These are phyloP conservation scores for Neodiprion lecontei DNA, from an alignment of 1,140 invertebrate species.

Conservation along the genomic window DNA sequence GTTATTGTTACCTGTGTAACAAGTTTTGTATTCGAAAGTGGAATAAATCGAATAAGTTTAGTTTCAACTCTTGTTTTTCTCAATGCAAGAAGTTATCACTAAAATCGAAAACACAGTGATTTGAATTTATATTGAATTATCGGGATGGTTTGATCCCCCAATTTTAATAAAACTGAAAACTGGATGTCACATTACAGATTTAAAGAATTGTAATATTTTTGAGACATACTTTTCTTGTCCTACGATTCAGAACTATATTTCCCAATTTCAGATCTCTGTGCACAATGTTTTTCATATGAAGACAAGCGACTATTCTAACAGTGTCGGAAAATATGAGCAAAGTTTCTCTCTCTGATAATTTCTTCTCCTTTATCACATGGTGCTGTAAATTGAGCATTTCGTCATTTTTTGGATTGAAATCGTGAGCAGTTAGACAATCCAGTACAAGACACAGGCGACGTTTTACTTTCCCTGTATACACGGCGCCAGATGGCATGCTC, in stretches of 20 bases:
- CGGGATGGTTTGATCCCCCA: too few species aligned
- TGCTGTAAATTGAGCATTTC: conserved; percentile 81
- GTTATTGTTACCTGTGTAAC: conserved; percentile 71
- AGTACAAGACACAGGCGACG: conserved; percentile 77
- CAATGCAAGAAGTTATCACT: too few species aligned
- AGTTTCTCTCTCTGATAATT: conserved; percentile 78
- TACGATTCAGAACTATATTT: conserved; percentile 80
- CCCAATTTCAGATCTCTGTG: conserved; percentile 84
- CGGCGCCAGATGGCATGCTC: conserved; percentile 59
- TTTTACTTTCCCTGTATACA: conserved; percentile 69
- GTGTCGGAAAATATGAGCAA: conserved; percentile 81
- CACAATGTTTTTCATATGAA: conserved; percentile 84
- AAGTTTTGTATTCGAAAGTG: neutral
- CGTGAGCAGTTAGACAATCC: conserved; percentile 79
- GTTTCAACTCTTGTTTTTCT: too few species aligned
- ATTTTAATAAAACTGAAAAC: too few species aligned
- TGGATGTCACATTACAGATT: too few species aligned
- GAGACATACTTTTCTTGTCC: conserved; percentile 61
- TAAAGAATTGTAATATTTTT: conserved; percentile 16
- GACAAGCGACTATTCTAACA: conserved; percentile 75
- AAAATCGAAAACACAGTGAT: too few species aligned
- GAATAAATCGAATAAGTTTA: conserved; percentile 1
- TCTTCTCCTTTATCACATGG: conserved; percentile 84
- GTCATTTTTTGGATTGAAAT: conserved; percentile 73
- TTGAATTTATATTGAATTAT: too few species aligned